Evolutionary conservation across 2,113 vertebrate genomes (phyloP).

Genomic region (Grantiella picta): DNA sequence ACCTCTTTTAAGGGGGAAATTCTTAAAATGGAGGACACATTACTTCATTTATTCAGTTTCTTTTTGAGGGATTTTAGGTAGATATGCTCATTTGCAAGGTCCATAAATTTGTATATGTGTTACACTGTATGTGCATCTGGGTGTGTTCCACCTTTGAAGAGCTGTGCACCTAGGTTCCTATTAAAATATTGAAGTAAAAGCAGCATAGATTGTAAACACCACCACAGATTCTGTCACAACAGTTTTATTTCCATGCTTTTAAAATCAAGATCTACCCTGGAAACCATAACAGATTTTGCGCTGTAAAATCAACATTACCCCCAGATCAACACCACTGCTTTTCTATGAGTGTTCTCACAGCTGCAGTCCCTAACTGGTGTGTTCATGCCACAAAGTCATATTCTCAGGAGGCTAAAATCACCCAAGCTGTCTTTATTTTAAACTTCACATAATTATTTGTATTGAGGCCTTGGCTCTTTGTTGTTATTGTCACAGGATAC

Average conservation of each 20-base stretch:
- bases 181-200: neutral
- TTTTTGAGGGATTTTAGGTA: too few species aligned
- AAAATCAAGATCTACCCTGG: neutral
- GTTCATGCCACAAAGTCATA: neutral
- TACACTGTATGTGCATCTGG: too few species aligned
- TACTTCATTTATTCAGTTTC: too few species aligned
- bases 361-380: neutral
- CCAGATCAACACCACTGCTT: too few species aligned
- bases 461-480: neutral
- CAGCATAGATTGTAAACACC: neutral
- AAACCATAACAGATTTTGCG: accelerated
- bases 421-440: neutral
- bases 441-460: neutral
- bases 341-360: neutral
- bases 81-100: too few species aligned
- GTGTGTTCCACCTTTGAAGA: too few species aligned
- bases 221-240: neutral
- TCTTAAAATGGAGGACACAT: too few species aligned
- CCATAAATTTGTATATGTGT: too few species aligned
- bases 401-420: neutral
- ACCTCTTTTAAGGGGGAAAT: too few species aligned
- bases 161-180: too few species aligned
- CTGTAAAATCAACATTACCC: neutral
- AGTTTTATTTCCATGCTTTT: neutral
- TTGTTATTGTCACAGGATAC: neutral